These are phyloP conservation scores for Stratiomys singularior DNA, from an alignment of 2,888 invertebrate genomes.

Conservation along the genomic window DNA sequence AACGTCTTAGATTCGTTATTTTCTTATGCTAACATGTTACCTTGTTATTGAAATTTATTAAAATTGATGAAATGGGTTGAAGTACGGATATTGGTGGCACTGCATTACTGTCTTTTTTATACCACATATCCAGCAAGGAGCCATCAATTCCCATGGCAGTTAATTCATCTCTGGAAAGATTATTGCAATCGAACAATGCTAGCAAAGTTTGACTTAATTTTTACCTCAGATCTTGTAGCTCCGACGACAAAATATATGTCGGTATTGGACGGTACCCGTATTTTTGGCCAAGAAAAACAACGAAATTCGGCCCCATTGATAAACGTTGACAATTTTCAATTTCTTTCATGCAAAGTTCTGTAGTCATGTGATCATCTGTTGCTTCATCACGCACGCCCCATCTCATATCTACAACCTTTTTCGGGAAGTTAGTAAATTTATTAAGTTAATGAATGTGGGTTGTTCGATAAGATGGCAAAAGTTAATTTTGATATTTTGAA, in stretches of 20 bases:
- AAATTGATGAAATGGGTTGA: slow-evolving; percentile 96
- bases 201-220: too few relatives aligned
- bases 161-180: slow-evolving; percentile 76
- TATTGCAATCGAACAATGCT: too few relatives aligned
- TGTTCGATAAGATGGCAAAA: too few relatives aligned
- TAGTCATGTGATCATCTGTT: slow-evolving; percentile 99
- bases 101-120: slow-evolving; percentile 94
- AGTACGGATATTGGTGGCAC: slow-evolving; percentile 94
- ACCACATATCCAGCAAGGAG: slow-evolving; percentile 90
- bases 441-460: too few relatives aligned
- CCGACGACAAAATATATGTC: slow-evolving; percentile 91
- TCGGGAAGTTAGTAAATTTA: too few relatives aligned
- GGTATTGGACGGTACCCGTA: slow-evolving; percentile 98
- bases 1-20: not conserved
- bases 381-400: slow-evolving; percentile 99
- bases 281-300: slow-evolving; percentile 97
- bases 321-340: slow-evolving; percentile 97
- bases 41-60: slow-evolving; percentile 98
- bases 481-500: too few relatives aligned
- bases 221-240: slow-evolving; percentile 79
- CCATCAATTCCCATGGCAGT: slow-evolving; percentile 85
- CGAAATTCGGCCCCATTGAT: slow-evolving; percentile 98
- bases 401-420: slow-evolving; percentile 96
- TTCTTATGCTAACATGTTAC: slow-evolving; percentile 65
- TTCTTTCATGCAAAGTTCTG: slow-evolving; percentile 97